Evolutionary conservation across 2,113 vertebrate species (phyloP), one percentile per base, ranked within the genome.

Genomic region (Gracilinanus agilis): DNA sequence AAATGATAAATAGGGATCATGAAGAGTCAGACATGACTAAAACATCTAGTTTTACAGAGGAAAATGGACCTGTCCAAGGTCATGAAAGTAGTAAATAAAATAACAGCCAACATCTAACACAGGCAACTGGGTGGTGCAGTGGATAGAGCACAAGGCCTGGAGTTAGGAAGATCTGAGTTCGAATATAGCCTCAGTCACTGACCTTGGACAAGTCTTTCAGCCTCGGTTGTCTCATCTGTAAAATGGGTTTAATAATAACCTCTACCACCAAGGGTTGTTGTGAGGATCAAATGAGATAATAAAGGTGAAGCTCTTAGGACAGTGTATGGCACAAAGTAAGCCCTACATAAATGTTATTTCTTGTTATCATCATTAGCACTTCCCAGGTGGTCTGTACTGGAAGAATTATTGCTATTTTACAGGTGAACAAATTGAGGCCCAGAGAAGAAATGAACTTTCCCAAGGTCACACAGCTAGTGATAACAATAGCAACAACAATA

Each of bases 21-120:
- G 49, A 49, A 49, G 49, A 49, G 49, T 49, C 5, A 49, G 3
- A 49, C 49, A 54, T n/a, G n/a, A n/a, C 49, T 8, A 53, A 92
- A 90, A 88, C 89, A 49, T 58, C 25, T 75, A 3, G 21, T n/a
- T 75, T 75, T 61, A 49, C 58, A 58, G 49, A 91, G 21, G 49
- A 44, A 25, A 4, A n/a, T 27, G n/a, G 75, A 3, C n/a, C 11
- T 6, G 7, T 16, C 0, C 1, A 3, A 23, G 5, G 34, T 13
- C 49, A 21, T 29, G 40, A 29, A 11, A 1, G 19, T 24, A 1
- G 1, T 4, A 24, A 24, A 0, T 0, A 12, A 4, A 0, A 1
- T 5, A 9, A 2, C 13, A 1, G 24, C 55, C 2, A 2, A 13
- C 54, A 3, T 3, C 1, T 1, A 3, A 34, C 2, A 1, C 2